Base-by-base conservation (phyloP, 2,888 invertebrate genomes). In the Cynaeus angustus region DNA sequence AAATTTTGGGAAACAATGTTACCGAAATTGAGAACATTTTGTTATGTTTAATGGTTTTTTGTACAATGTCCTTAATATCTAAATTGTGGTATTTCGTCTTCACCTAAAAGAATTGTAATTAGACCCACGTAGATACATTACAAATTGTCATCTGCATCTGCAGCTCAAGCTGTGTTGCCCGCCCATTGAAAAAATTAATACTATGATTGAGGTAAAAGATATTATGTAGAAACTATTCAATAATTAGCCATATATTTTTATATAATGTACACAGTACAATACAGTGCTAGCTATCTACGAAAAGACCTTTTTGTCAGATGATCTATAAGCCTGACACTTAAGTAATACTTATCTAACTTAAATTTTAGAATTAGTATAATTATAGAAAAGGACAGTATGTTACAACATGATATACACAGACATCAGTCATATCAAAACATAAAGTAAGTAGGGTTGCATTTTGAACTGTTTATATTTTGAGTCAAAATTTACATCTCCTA, bases 191-290 rank as follows among this genome's bases (percentile, higher is more conserved):
- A n/a, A n/a, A n/a, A n/a, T n/a, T n/a, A n/a, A n/a, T n/a, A n/a
- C n/a, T n/a, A n/a, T n/a, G n/a, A n/a, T n/a, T n/a, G n/a, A n/a
- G n/a, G n/a, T n/a, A n/a, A n/a, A n/a, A n/a, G n/a, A n/a, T n/a
- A n/a, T n/a, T n/a, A 21, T 21, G 21, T 21, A 21, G 21, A 33
- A 33, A 33, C 3, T 33, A 7, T 5, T 65, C 74, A 78, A 78
- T 81, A 77, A 79, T 78, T 83, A 81, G 78, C 81, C 81, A 82
- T 83, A 83, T 84, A 84, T 82, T 82, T 80, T 76, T 79, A 80
- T 80, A 81, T 82, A 83, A 84, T 84, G 83, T 84, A 84, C 84
- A 84, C 81, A 83, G 83, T 84, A 84, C 84, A 84, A 82, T 84
- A 83, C 82, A 83, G 80, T 82, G 82, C 82, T 82, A 81, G 77